Conservation (phyloP, 1,140 invertebrate species). For the Marisa cornuarietis region DNA sequence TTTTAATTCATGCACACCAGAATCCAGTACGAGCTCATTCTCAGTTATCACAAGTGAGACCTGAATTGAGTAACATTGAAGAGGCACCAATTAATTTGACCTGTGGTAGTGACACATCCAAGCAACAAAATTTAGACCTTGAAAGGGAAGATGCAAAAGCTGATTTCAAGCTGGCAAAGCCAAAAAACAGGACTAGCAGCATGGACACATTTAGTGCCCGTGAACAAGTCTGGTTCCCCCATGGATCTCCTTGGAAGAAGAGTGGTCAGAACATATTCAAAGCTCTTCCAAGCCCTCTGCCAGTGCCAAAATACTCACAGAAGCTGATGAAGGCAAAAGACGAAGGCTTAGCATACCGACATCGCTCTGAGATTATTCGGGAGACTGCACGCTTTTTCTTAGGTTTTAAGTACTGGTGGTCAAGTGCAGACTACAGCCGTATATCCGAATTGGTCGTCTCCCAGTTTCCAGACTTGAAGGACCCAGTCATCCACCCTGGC, state of each 20-base stretch:
- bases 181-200: background rate
- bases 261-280: slow-evolving; percentile 31
- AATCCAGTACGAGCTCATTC: slow-evolving; percentile 15
- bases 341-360: slow-evolving; percentile 25
- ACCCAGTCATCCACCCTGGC: slow-evolving; percentile 22
- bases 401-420: slow-evolving; percentile 38
- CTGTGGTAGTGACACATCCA: background rate
- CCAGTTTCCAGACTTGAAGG: slow-evolving; percentile 35
- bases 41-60: slow-evolving; percentile 6
- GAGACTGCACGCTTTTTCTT: slow-evolving; percentile 38
- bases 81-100: slow-evolving; percentile 19
- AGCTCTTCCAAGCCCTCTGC: slow-evolving; percentile 32
- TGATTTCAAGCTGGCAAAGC: background rate
- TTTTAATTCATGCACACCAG: slow-evolving; percentile 2
- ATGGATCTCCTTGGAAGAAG: slow-evolving; percentile 34
- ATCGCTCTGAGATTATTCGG: slow-evolving; percentile 36
- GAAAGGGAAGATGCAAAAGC: background rate
- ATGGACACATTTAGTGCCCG: slow-evolving; percentile 9
- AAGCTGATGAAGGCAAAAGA: slow-evolving; percentile 29
- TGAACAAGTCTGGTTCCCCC: slow-evolving; percentile 33
- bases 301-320: slow-evolving; percentile 29
- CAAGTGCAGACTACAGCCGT: slow-evolving; percentile 36
- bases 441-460: slow-evolving; percentile 34
- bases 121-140: background rate
- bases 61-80: background rate